A percentile compares a stretch with the other conserved stretches of the same genome.
Conservation (phyloP, 2,888 invertebrate species). For the Netelia virgata region DNA sequence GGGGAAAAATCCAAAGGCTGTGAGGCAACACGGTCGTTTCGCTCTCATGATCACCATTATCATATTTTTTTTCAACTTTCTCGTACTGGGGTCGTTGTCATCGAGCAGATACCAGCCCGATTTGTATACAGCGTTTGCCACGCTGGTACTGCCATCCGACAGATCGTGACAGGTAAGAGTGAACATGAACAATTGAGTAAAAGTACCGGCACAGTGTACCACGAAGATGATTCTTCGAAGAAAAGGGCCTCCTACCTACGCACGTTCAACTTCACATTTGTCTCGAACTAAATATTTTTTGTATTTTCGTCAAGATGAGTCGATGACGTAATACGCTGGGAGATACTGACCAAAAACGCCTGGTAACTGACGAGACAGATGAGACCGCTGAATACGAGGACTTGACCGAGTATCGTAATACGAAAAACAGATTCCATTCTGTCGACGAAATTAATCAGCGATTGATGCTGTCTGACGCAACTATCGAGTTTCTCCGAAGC, state of each 20-base stretch:
- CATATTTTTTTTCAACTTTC: slow-evolving; percentile 60
- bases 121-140: slow-evolving; percentile 57
- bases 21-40: slow-evolving; percentile 63
- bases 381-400: slow-evolving; percentile 70
- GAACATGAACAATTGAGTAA: slow-evolving; percentile 67
- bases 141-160: slow-evolving; percentile 47
- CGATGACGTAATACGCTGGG: too few relatives aligned
- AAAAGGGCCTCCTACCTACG: slow-evolving; percentile 53
- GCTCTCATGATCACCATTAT: slow-evolving; percentile 68
- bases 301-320: too few relatives aligned
- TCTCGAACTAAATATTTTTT: too few relatives aligned
- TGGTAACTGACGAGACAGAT: slow-evolving; percentile 73
- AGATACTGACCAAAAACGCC: slow-evolving; percentile 69
- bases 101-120: slow-evolving; percentile 52
- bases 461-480: slow-evolving; percentile 68
- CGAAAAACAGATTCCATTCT: slow-evolving; percentile 68
- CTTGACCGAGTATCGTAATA: slow-evolving; percentile 67
- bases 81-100: slow-evolving; percentile 17
- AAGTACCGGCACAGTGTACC: slow-evolving; percentile 50
- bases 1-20: slow-evolving; percentile 68
- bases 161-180: slow-evolving; percentile 69
- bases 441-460: slow-evolving; percentile 67
- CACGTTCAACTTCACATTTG: background rate
- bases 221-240: slow-evolving; percentile 56
- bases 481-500: slow-evolving; percentile 41